Conservation (phyloP, 2,797 vertebrate species). For the Sylvilagus floridanus region DNA sequence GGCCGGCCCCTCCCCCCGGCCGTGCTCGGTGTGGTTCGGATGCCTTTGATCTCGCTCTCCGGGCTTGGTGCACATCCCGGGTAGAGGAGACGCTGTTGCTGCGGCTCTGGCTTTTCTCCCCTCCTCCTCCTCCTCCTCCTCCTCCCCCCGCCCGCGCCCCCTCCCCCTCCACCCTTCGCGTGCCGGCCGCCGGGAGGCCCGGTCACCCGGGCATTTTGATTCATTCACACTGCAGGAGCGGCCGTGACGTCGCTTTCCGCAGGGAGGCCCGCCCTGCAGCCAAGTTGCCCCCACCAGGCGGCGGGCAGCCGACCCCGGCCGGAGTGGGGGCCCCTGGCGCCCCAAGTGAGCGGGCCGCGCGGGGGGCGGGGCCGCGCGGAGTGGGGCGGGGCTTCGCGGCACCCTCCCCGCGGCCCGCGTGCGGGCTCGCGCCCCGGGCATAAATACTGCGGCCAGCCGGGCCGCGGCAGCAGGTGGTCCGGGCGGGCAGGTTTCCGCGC, state of each 20-base stretch:
- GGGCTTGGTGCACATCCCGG: slow-evolving; percentile 83
- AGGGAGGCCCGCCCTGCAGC: slow-evolving; percentile 86
- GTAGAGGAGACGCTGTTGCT: slow-evolving; percentile 82
- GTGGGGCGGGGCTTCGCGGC: slow-evolving; percentile 86
- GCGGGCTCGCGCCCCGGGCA: slow-evolving; percentile 27
- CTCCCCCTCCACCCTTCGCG: slow-evolving; percentile 80
- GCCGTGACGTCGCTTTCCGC: slow-evolving; percentile 93
- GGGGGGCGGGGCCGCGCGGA: slow-evolving; percentile 66
- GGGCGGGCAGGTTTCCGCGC: accelerated
- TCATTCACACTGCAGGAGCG: slow-evolving; percentile 97
- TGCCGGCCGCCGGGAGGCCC: slow-evolving; percentile 87
- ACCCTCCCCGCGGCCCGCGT: neutral
- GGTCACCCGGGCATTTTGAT: slow-evolving; percentile 91
- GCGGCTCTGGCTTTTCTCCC: slow-evolving; percentile 81
- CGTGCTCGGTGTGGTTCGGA: slow-evolving; percentile 65
- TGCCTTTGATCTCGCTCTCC: slow-evolving; percentile 85
- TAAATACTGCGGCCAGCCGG: slow-evolving; percentile 63
- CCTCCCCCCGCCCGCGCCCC: slow-evolving; percentile 34
- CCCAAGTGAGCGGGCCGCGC: neutral
- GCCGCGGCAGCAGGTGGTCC: slow-evolving; percentile 76
- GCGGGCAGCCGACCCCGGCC: slow-evolving; percentile 65
- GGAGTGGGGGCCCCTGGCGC: slow-evolving; percentile 51
- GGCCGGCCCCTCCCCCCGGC: slow-evolving; percentile 75
- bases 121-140: slow-evolving; percentile 65
- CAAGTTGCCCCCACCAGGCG: slow-evolving; percentile 84